Evolutionary conservation across 2,888 invertebrate species (phyloP).

Genomic region (Alloplasta piceator): DNA sequence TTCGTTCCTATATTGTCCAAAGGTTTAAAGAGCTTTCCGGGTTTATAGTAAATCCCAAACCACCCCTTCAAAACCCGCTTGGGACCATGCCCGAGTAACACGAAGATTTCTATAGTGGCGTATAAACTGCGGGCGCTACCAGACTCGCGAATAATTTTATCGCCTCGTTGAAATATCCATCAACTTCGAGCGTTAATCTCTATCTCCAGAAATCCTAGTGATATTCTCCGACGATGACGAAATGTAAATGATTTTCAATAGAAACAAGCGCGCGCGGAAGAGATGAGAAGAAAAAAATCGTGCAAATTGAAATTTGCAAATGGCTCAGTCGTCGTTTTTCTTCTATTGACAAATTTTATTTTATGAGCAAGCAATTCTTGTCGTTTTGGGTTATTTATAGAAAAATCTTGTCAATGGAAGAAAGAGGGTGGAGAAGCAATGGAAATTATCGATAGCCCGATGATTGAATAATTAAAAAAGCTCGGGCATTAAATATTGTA

Average conservation of each 20-base stretch:
- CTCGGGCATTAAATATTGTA: no score
- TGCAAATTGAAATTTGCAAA: not conserved
- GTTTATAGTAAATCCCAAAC: slow-evolving; percentile 31
- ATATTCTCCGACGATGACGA: not conserved
- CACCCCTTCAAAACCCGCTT: not conserved
- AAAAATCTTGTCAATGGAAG: no score
- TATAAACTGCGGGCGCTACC: slow-evolving; percentile 6
- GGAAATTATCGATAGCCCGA: no score
- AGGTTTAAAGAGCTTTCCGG: slow-evolving; percentile 52
- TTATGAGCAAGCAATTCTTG: no score
- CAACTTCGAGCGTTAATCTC: slow-evolving; percentile 5
- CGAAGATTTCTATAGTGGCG: slow-evolving; percentile 5
- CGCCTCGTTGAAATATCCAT: not conserved
- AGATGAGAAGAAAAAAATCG: not conserved
- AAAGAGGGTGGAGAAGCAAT: no score
- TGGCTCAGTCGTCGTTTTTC: no score
- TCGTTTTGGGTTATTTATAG: no score
- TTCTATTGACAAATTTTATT: no score
- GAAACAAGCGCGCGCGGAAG: not conserved
- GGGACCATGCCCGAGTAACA: not conserved
- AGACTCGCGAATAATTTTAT: slow-evolving; percentile 28
- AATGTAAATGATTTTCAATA: not conserved
- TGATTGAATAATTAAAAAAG: no score
- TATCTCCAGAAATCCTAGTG: not conserved
- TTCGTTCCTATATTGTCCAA: slow-evolving; percentile 35